Evolutionary conservation across 1,140 invertebrate genomes (phyloP).

Genomic region (Drosophila funebris): DNA sequence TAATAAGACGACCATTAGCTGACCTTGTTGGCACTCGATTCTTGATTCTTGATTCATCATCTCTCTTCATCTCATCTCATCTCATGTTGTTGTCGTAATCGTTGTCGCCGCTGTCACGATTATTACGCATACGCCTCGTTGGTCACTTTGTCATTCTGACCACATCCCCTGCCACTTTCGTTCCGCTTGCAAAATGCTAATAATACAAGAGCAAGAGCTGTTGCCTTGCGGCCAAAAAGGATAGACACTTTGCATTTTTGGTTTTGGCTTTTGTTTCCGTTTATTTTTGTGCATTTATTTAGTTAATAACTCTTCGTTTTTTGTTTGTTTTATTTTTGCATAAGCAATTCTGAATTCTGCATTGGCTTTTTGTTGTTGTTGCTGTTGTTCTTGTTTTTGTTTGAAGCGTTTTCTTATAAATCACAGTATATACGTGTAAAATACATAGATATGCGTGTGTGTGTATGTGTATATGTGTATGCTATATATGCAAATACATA

Average conservation of each 20-base stretch:
- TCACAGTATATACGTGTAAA: constrained; percentile 81
- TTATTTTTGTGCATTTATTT: constrained; percentile 75
- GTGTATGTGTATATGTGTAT: constrained; percentile 34
- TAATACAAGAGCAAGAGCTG: constrained; percentile 35
- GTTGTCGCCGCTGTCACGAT: constrained; percentile 31
- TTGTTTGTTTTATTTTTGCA: too few species aligned
- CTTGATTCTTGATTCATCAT: constrained; percentile 5
- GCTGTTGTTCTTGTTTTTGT: constrained; percentile 49
- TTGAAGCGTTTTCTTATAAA: constrained; percentile 81
- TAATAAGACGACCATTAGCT: constrained; percentile 77
- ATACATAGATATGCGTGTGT: constrained; percentile 69
- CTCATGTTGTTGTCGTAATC: background rate
- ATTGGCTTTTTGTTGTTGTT: constrained; percentile 44
- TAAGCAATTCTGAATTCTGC: constrained; percentile 67
- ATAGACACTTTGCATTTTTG: constrained; percentile 66
- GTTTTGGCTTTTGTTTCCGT: constrained; percentile 66
- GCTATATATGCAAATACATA: constrained; percentile 29
- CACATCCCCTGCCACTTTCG: constrained; percentile 19
- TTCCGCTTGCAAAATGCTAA: constrained; percentile 46
- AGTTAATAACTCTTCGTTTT: constrained; percentile 72
- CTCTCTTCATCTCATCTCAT: constrained; percentile 6
- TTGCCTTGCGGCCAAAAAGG: constrained; percentile 54
- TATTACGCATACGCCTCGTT: constrained; percentile 66
- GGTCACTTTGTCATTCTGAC: constrained; percentile 53
- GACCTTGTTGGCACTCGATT: constrained; percentile 65